Evolutionary conservation across 2,113 vertebrate species (phyloP).

Genomic region (Camelus dromedarius): DNA sequence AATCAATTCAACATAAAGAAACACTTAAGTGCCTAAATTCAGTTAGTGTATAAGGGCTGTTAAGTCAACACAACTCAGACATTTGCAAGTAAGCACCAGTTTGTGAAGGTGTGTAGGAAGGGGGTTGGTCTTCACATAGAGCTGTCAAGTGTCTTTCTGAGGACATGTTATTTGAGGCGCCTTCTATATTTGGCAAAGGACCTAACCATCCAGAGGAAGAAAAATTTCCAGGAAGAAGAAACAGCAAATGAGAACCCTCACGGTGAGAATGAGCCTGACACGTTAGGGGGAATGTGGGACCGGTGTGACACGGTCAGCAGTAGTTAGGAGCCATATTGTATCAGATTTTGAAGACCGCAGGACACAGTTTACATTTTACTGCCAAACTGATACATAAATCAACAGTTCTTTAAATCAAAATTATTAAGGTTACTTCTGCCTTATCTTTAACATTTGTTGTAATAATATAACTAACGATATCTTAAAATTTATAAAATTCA

Average conservation of each 20-base stretch:
- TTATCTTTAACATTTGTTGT: not conserved
- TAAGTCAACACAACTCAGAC: not conserved
- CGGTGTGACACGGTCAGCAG: not conserved
- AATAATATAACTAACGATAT: not conserved
- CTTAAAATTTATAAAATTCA: constrained; percentile 2
- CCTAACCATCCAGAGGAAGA: not conserved
- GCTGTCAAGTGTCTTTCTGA: not conserved
- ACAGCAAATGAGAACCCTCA: not conserved
- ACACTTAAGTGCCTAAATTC: not conserved
- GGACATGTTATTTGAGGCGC: not conserved
- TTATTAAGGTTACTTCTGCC: not conserved
- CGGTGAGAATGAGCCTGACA: not conserved
- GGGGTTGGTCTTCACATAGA: not conserved
- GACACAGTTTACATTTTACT: not conserved
- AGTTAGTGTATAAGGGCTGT: not conserved
- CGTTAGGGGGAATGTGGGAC: not conserved
- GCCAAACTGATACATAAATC: not conserved
- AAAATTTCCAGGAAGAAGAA: not conserved
- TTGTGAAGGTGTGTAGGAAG: not conserved
- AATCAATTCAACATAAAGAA: not conserved
- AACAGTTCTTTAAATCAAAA: not conserved
- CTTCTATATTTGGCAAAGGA: not conserved
- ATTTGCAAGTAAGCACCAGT: not conserved
- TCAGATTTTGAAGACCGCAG: not conserved
- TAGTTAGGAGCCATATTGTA: rapidly evolving